Base-by-base conservation (phyloP, 2,888 invertebrate genomes). In the Eustalomyia histrio region DNA sequence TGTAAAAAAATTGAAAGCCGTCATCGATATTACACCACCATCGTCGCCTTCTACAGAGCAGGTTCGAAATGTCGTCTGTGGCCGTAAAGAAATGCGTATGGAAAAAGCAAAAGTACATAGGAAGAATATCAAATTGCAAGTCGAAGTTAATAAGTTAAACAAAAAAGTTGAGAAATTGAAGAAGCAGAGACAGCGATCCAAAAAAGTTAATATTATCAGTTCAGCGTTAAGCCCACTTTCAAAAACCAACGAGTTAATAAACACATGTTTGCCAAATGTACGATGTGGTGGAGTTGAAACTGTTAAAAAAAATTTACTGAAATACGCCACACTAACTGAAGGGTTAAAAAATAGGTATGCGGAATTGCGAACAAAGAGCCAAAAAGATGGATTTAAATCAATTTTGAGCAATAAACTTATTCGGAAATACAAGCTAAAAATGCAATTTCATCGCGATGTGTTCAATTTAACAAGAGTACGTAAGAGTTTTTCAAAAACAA, bases 341-440 rank as follows among this genome's bases (percentile, higher is more conserved):
- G 68, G 57, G 68, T 68, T 68, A 68, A 68, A 68, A 68, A 68
- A 43, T 43, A 68, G 68, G 68, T 68, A 68, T 57, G 68, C 57
- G 57, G 68, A 68, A 68, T 68, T 68, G 47, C 68, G 68, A 68
- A 68, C 68, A 57, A 68, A 68, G 68, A 68, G 57, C 68, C 68
- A 68, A 68, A 57, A 57, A 68, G 24, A 57, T 57, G 68, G 68
- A 68, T 68, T 57, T 68, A 68, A 68, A 68, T 68, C 68, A 68
- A 68, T 68, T 68, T 68, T 68, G 68, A 68, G 68, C 68, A 68
- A 68, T 68, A 68, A 68, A 68, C 57, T 68, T 68, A 68, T 68
- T 68, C 68, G 57, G 57, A 68, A 68, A 68, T 68, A 57, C 57
- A 68, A 68, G 68, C 57, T 68, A 68, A 68, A 68, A 68, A 68